Evolutionary conservation across 2,888 invertebrate genomes (phyloP).

Genomic region (Lepidocyrtinus sp.): DNA sequence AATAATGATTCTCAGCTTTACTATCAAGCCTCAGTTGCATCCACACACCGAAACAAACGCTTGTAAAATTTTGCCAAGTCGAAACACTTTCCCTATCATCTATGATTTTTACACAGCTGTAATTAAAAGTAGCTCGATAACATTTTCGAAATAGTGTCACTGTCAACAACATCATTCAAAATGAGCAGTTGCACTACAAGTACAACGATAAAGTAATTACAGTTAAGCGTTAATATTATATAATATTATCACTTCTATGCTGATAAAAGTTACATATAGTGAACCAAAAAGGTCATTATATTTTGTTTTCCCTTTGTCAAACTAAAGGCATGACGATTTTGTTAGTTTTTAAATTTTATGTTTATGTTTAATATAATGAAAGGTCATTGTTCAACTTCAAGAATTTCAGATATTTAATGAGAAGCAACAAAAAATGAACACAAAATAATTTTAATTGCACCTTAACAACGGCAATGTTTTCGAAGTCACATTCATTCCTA

Average conservation of each 20-base stretch:
- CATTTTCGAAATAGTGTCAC: constrained; percentile 9
- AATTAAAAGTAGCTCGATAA: constrained; percentile 43
- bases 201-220: neutral
- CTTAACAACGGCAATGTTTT: neutral
- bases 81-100: constrained; percentile 47
- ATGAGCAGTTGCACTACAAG: no score
- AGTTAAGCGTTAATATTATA: neutral
- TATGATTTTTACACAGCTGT: constrained; percentile 41
- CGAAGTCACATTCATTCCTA: neutral
- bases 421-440: neutral
- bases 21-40: no score
- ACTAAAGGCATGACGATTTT: no score
- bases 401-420: neutral
- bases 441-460: neutral
- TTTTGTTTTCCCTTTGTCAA: neutral
- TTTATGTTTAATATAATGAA: neutral
- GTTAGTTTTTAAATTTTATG: no score
- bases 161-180: no score
- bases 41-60: no score
- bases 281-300: neutral
- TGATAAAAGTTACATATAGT: neutral
- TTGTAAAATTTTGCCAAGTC: constrained; percentile 52
- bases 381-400: neutral
- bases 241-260: neutral
- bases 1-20: no score